phyloP scores from a whole-genome alignment of 1,140 invertebrate species.

The Drosophila ananassae region DNA sequence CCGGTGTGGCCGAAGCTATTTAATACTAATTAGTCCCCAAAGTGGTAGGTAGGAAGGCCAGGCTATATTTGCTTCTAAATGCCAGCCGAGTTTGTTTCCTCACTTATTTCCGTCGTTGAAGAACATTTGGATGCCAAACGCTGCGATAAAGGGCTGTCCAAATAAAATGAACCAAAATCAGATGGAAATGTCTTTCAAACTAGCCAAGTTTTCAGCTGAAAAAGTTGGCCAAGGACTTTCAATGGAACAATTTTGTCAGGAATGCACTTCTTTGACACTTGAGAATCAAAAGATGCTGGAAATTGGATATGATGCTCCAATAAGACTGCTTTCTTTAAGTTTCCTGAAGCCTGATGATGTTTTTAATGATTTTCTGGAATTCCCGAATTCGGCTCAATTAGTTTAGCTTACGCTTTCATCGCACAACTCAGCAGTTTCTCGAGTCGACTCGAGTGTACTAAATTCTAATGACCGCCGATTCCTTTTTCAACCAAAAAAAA shows the following conservation, averaged over 20 bases:
- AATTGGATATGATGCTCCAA: background rate
- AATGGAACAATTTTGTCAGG: constrained; percentile 42
- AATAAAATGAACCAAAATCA: constrained; percentile 4
- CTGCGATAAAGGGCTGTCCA: too few relatives aligned
- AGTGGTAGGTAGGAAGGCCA: constrained; percentile 27
- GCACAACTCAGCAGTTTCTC: constrained; percentile 57
- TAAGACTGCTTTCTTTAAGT: constrained; percentile 17
- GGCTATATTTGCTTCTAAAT: background rate
- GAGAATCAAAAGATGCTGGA: constrained; percentile 14
- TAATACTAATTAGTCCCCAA: constrained; percentile 61
- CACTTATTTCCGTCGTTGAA: background rate
- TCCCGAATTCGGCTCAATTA: constrained; percentile 24
- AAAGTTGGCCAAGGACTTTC: constrained; percentile 39
- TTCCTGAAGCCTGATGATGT: constrained; percentile 2
- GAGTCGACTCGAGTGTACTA: constrained; percentile 34
- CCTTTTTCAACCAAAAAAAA: constrained; percentile 52
- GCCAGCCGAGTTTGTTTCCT: background rate
- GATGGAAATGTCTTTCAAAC: constrained; percentile 26
- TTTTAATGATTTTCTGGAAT: constrained; percentile 5
- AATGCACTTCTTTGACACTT: constrained; percentile 14
- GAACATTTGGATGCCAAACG: too few relatives aligned
- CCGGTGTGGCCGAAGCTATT: constrained; percentile 36
- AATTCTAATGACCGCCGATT: constrained; percentile 47
- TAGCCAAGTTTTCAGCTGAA: constrained; percentile 3
- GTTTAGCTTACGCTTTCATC: constrained; percentile 19